These are phyloP conservation scores for Gopherus evgoodei DNA, from an alignment of 2,113 vertebrate species.

Conservation along the genomic window DNA sequence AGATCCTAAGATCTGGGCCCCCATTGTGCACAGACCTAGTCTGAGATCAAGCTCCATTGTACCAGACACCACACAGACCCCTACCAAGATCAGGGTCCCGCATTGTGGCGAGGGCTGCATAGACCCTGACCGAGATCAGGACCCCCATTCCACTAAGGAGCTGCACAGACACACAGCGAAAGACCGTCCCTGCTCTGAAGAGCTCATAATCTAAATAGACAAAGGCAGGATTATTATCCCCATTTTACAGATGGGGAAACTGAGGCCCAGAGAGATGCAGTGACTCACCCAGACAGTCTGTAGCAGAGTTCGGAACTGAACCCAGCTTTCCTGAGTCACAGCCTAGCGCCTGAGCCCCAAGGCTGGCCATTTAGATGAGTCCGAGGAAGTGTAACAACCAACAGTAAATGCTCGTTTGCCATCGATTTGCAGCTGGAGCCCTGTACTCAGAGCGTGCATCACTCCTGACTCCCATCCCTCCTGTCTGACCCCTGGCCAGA, in stretches of 20 bases:
- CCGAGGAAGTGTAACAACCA: too few species aligned
- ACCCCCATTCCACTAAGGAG: neutral
- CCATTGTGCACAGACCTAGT: neutral
- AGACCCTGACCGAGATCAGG: neutral
- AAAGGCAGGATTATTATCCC: neutral
- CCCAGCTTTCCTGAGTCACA: too few species aligned
- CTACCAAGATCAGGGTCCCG: neutral
- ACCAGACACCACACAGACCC: neutral
- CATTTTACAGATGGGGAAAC: neutral
- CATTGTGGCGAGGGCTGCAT: neutral
- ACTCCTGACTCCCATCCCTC: too few species aligned
- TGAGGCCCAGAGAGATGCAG: neutral
- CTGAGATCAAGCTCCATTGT: too few species aligned
- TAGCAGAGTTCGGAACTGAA: neutral
- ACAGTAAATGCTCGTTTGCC: too few species aligned
- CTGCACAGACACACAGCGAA: neutral
- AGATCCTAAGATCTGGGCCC: neutral
- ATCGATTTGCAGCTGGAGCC: too few species aligned
- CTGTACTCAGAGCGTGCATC: too few species aligned
- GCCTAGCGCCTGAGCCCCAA: too few species aligned
- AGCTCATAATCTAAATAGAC: neutral
- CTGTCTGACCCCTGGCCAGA: neutral
- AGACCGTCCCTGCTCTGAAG: neutral
- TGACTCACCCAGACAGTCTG: neutral
- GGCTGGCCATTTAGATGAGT: too few species aligned